These are phyloP conservation scores for Thunnus maccoyii DNA, from an alignment of 2,113 vertebrate genomes.

Conservation along the genomic window DNA sequence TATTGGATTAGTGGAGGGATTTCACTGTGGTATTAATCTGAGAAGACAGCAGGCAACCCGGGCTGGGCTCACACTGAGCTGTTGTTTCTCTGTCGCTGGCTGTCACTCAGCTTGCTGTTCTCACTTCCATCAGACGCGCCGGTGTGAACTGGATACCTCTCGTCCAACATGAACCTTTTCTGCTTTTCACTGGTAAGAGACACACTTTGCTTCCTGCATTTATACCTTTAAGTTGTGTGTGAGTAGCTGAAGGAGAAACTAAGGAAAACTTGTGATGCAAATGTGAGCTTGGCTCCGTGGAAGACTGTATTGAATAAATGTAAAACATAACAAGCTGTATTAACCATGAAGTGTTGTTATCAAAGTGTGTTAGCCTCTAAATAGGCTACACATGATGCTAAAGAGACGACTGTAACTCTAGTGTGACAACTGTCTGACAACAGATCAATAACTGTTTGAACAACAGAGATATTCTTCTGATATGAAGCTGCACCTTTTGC, in stretches of 20 bases:
- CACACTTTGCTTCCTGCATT: slow-evolving; percentile 1
- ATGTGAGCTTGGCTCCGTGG: neutral
- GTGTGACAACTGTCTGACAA: too few species aligned
- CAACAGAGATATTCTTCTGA: neutral
- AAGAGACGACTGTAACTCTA: neutral
- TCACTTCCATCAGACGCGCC: slow-evolving; percentile 61
- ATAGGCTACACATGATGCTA: neutral
- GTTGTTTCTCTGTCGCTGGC: slow-evolving; percentile 69
- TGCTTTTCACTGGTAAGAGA: slow-evolving; percentile 96
- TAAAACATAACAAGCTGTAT: neutral
- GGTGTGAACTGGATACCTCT: slow-evolving; percentile 29
- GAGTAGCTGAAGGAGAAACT: neutral
- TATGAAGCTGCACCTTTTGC: neutral
- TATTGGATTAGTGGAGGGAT: slow-evolving; percentile 95
- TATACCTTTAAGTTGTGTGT: neutral
- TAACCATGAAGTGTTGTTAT: neutral
- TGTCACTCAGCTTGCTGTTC: slow-evolving; percentile 51
- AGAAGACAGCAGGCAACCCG: slow-evolving; percentile 84
- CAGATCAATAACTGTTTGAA: neutral
- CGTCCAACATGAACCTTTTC: slow-evolving; percentile 93
- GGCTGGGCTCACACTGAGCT: slow-evolving; percentile 72
- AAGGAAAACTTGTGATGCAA: neutral
- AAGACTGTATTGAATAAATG: neutral
- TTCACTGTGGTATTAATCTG: slow-evolving; percentile 94
- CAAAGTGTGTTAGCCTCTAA: neutral